Base-by-base conservation (phyloP, 2,797 vertebrate species). In the Sylvilagus floridanus region DNA sequence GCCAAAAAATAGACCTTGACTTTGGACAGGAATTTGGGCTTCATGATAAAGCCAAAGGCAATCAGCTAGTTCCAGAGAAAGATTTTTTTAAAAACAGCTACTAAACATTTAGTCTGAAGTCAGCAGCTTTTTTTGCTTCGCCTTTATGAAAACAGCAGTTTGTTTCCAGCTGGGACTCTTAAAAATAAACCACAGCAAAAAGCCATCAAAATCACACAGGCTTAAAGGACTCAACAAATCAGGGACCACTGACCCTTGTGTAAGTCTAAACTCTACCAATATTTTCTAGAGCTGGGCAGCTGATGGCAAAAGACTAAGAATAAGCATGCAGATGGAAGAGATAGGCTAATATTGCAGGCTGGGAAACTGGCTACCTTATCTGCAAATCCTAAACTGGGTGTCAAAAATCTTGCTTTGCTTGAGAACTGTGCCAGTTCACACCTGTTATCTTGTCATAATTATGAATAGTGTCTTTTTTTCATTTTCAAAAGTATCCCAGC, bases 51-150 rank as follows among this genome's bases (percentile, higher is more conserved):
- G 22, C 14, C 66, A 62, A 10, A 68, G n/a, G 66, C 19, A 57
- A 71, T 7, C 7, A 17, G 35, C 69, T 57, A 63, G 42, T 83
- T 13, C 17, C 5, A 79, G 24, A 81, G 11, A 96, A 19, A 85
- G 16, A 19, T 22, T 26, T 88, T 73, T 76, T 84, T 78, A 22
- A 76, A 76, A 52, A 47, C 8, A 90, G 50, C 35, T 84, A 5
- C 32, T 81, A 65, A 79, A 8, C 4, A 5, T 79, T 75, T 86
- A 78, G 26, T 73, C 21, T 37, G n/a, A 32, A 84, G 32, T 57
- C 63, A 94, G 35, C n/a, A 66, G 22, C 52, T 75, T 93, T 19
- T 52, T n/a, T 86, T 57, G 14, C 32, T 79, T 83, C 88, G 57
- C 26, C 57, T 84, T 62, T 37, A 68, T 88, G 37, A 63, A 85